These are phyloP conservation scores for Schrankia costaestrigalis DNA, from an alignment of 2,888 invertebrate species.

Conservation along the genomic window DNA sequence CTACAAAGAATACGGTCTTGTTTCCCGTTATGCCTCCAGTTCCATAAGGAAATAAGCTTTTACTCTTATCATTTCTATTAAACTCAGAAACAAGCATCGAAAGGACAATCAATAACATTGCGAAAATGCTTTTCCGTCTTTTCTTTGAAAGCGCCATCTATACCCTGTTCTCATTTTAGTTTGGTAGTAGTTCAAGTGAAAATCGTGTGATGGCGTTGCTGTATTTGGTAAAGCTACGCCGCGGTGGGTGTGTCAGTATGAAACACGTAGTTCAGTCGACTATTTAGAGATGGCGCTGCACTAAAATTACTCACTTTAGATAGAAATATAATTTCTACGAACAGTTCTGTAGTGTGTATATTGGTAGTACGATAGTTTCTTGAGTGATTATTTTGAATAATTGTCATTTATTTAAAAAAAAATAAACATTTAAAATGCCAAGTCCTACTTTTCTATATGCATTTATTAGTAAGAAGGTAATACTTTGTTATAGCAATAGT, in stretches of 20 bases:
- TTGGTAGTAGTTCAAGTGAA: constrained; percentile 27
- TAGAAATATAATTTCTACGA: no score
- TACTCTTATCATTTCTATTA: constrained; percentile 32
- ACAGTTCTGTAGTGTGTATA: no score
- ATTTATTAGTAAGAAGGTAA: no score
- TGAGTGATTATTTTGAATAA: no score
- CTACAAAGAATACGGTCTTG: constrained; percentile 11
- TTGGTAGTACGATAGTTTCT: no score
- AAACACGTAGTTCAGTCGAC: constrained; percentile 17
- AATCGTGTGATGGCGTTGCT: constrained; percentile 28
- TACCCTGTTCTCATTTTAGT: constrained; percentile 4
- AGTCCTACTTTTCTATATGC: no score
- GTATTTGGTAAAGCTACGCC: constrained; percentile 6
- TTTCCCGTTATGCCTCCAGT: constrained; percentile 10
- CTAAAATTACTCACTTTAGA: background rate
- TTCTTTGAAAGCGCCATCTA: constrained; percentile 56
- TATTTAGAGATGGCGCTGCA: constrained; percentile 47
- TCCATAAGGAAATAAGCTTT: constrained; percentile 29
- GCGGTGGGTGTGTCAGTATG: background rate
- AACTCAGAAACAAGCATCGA: constrained; percentile 34
- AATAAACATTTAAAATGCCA: no score
- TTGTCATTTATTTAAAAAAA: no score
- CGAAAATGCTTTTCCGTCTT: constrained; percentile 30
- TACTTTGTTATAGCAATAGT: no score
- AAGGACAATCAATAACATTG: constrained; percentile 49